These are phyloP conservation scores for Meloidogyne hapla DNA, from an alignment of 1,140 invertebrate genomes.

Conservation along the genomic window DNA sequence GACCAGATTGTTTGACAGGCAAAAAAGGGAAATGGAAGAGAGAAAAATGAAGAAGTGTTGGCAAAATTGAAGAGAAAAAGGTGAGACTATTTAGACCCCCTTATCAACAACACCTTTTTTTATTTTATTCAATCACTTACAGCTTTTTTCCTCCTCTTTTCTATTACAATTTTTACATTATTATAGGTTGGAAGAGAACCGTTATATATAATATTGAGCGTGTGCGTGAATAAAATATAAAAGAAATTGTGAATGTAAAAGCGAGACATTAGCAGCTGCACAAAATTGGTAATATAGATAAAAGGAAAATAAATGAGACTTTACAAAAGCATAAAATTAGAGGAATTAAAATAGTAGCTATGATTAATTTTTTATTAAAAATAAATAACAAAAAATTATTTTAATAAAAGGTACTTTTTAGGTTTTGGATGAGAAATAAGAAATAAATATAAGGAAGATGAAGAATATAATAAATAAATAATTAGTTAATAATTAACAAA, in stretches of 20 bases:
- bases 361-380: background rate
- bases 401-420: too few relatives aligned
- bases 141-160: background rate
- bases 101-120: background rate
- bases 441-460: too few relatives aligned
- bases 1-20: background rate
- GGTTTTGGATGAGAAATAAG: too few relatives aligned
- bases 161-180: background rate
- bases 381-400: background rate
- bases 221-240: background rate
- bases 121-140: background rate
- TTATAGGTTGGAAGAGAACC: background rate
- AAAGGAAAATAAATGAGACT: background rate
- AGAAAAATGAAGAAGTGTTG: background rate
- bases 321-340: background rate
- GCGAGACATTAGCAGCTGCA: constrained; percentile 14
- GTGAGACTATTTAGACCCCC: too few relatives aligned
- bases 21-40: background rate
- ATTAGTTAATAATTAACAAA: too few relatives aligned
- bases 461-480: too few relatives aligned
- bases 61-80: background rate
- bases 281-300: background rate
- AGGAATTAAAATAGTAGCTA: too few relatives aligned
- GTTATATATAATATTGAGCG: background rate
- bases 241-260: background rate